A percentile compares a stretch with the other conserved stretches of the same genome.
These are phyloP conservation scores for Drosophila micromelanica DNA, from an alignment of 1,140 invertebrate genomes.

Conservation along the genomic window DNA sequence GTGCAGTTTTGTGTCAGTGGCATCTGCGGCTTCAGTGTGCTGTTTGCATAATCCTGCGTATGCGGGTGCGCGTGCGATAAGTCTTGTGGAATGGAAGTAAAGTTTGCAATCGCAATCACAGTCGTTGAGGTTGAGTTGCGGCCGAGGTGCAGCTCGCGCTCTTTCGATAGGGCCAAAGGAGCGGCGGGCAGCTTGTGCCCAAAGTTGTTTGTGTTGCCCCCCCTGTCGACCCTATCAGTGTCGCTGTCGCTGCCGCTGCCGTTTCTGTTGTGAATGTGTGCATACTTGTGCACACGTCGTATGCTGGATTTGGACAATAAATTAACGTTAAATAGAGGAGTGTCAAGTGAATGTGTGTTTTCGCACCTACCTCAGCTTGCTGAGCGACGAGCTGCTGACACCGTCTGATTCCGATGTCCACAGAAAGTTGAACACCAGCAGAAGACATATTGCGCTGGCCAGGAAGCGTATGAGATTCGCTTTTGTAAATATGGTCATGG, in stretches of 20 bases:
- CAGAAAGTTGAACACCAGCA: constrained; percentile 72
- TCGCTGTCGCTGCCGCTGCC: constrained; percentile 27
- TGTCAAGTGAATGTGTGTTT: background rate
- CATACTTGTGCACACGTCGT: constrained; percentile 75
- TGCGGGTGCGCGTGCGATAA: constrained; percentile 54
- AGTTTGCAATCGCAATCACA: constrained; percentile 78
- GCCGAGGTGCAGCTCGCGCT: constrained; percentile 38
- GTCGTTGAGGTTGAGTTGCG: constrained; percentile 65
- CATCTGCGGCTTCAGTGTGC: constrained; percentile 41
- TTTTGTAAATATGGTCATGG: constrained; percentile 70
- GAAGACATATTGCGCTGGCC: constrained; percentile 62
- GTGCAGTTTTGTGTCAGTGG: constrained; percentile 56
- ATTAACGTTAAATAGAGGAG: background rate
- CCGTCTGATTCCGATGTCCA: constrained; percentile 62
- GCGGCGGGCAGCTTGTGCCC: constrained; percentile 50
- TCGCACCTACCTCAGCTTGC: constrained; percentile 64
- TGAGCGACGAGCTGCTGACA: constrained; percentile 55
- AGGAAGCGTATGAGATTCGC: constrained; percentile 71
- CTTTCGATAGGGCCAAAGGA: constrained; percentile 60
- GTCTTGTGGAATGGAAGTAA: constrained; percentile 81
- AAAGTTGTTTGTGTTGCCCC: constrained; percentile 4
- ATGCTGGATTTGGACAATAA: constrained; percentile 48
- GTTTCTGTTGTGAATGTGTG: constrained; percentile 60
- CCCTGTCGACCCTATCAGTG: constrained; percentile 7
- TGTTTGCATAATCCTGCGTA: constrained; percentile 47